Base-by-base conservation (phyloP, 2,113 vertebrate species). In the Setophaga petechia region DNA sequence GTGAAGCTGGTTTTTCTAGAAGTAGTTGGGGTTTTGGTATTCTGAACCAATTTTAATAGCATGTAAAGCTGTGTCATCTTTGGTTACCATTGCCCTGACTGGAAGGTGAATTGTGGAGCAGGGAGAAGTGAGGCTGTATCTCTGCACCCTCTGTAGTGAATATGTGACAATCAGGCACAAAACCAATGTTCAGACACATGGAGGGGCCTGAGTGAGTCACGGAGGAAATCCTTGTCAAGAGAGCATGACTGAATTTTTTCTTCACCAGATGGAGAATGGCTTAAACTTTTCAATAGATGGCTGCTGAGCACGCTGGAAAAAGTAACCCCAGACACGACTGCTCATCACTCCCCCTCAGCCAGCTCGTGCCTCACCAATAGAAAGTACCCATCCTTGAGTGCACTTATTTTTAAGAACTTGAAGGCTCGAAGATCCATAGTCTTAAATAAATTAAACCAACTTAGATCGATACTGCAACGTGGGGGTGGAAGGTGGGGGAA, bases 331-430 rank as follows among this genome's bases (percentile, higher is more conserved):
- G 49, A 30, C 62, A 25, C 0, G 0, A 25, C 41, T 15, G 55
- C 80, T 78, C 43, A 30, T 82, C 58, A 18, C 33, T 73, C 12
- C 37, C 23, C 43, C 4, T 11, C 72, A 47, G 62, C 72, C 68
- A 46, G 16, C 78, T 49, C 2, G 2, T 25, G 66, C 37, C 17
- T 66, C 0, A 1, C 43, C 0, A 0, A 30, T 23, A 65, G 79
- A 33, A 90, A 66, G 35, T 19, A 35, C 37, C n/a, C 0, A 0
- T 76, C 33, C 35, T 49, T 3, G 1, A 1, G 0, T 0, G 1
- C 0, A 1, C 21, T 59, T 37, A 2, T 18, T 41, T 61, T 41
- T 54, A 22, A 75, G 47, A 18, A 6, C 41, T 43, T 9, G 19
- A 67, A 67, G 63, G 22, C 77, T 76, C 51, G n/a, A 62, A 31